phyloP scores from a whole-genome alignment of 1,140 invertebrate genomes.

The Drosophila jambulina region DNA sequence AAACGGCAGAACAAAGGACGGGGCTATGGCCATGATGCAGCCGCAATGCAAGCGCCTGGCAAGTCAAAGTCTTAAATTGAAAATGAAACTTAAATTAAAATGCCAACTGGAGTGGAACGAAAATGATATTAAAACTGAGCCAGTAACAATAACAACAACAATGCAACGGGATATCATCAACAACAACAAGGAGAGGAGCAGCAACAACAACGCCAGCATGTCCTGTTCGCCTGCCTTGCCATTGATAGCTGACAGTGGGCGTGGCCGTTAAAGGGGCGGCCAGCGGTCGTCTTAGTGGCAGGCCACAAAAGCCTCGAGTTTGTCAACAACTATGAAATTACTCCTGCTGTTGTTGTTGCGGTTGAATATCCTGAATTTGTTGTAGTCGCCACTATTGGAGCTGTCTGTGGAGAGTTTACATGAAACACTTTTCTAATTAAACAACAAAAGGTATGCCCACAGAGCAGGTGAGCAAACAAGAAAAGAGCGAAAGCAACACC shows the following conservation, averaged over 20 bases:
- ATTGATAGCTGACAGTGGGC: conserved; percentile 72
- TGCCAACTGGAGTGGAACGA: conserved; percentile 82
- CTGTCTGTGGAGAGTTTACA: conserved; percentile 51
- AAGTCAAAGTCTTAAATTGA: conserved; percentile 83
- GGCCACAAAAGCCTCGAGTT: conserved; percentile 73
- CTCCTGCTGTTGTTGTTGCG: conserved; percentile 13
- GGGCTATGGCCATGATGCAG: conserved; percentile 51
- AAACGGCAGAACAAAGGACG: conserved; percentile 6
- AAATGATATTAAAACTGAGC: conserved; percentile 82
- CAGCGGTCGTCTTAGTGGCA: conserved; percentile 59
- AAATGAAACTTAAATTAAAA: conserved; percentile 84
- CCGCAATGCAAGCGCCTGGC: conserved; percentile 61
- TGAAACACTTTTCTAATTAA: conserved; percentile 78
- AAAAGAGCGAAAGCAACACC: not conserved
- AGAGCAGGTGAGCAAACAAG: conserved; percentile 6
- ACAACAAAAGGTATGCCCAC: conserved; percentile 63
- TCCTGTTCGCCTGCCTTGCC: conserved; percentile 66
- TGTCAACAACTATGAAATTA: conserved; percentile 81
- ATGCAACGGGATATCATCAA: conserved; percentile 18
- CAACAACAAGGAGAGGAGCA: conserved; percentile 35
- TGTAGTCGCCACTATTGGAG: conserved; percentile 28
- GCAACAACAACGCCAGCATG: conserved; percentile 11
- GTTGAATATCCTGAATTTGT: conserved; percentile 17
- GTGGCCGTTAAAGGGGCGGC: conserved; percentile 17
- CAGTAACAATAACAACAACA: conserved; percentile 53